Conservation (phyloP, 2,888 invertebrate genomes). For the Amphipyra tragopoginis region DNA sequence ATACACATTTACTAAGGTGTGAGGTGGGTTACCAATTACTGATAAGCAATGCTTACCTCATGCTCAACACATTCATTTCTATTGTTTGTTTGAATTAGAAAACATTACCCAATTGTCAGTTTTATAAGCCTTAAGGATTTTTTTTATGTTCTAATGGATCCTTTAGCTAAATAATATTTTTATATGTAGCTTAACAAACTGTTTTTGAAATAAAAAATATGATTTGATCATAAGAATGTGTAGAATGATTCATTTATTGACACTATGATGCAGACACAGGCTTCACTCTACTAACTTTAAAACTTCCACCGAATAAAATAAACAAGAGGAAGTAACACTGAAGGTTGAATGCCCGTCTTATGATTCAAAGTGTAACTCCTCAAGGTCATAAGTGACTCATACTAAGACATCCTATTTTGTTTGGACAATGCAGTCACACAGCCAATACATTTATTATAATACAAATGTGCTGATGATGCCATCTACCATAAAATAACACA, state of each 20-base stretch:
- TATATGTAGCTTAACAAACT: neutral
- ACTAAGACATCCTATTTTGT: slow-evolving; percentile 57
- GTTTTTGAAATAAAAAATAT: neutral
- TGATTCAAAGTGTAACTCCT: slow-evolving; percentile 69
- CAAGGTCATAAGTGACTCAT: slow-evolving; percentile 72
- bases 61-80: slow-evolving; percentile 31
- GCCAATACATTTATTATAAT: slow-evolving; percentile 18
- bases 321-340: slow-evolving; percentile 49
- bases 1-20: slow-evolving; percentile 33
- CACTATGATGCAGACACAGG: slow-evolving; percentile 1
- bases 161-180: neutral
- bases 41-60: slow-evolving; percentile 53
- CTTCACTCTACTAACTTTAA: slow-evolving; percentile 1
- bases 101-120: slow-evolving; percentile 1
- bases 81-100: slow-evolving; percentile 16
- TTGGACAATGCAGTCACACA: slow-evolving; percentile 54
- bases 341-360: slow-evolving; percentile 68
- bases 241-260: slow-evolving; percentile 9
- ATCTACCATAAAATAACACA: slow-evolving; percentile 23
- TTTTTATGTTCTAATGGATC: no score
- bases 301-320: slow-evolving; percentile 26
- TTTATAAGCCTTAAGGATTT: neutral
- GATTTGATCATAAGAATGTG: slow-evolving; percentile 5
- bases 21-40: slow-evolving; percentile 47
- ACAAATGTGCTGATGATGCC: slow-evolving; percentile 34